Evolutionary conservation across 2,797 vertebrate species (phyloP).

Genomic region (Ciconia nigra): DNA sequence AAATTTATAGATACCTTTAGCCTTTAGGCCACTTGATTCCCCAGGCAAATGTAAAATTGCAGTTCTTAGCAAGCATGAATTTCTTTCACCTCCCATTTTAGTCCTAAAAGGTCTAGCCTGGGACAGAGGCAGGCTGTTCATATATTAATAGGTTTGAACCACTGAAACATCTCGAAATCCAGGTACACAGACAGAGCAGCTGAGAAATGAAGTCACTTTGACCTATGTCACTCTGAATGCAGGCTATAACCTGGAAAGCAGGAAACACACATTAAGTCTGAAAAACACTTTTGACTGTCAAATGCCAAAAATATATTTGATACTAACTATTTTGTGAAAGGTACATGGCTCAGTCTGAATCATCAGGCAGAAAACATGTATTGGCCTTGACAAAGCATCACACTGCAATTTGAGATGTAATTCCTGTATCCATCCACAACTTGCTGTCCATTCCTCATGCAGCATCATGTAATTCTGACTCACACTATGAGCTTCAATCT

Average conservation of each 20-base stretch:
- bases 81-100: not conserved
- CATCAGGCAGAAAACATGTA: not conserved
- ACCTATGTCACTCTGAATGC: not conserved
- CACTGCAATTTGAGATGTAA: not conserved
- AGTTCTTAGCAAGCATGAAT: not conserved
- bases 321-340: not conserved
- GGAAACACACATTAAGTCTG: not conserved
- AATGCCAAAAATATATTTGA: not conserved
- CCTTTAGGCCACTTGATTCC: not conserved
- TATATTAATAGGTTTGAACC: not conserved
- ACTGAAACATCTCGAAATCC: not conserved
- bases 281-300: not conserved
- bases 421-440: not conserved
- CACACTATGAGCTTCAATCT: not conserved
- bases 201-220: not conserved
- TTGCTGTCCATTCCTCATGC: not conserved
- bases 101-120: not conserved
- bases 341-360: not conserved
- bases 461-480: not conserved
- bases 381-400: not conserved
- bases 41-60: not conserved
- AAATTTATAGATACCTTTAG: not conserved
- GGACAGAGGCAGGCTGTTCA: not conserved
- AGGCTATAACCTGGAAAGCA: not conserved
- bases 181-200: not conserved